A percentile compares a stretch with the other conserved stretches of the same genome.
phyloP scores from a whole-genome alignment of 2,113 vertebrate genomes.

The Glaucomys volans region DNA sequence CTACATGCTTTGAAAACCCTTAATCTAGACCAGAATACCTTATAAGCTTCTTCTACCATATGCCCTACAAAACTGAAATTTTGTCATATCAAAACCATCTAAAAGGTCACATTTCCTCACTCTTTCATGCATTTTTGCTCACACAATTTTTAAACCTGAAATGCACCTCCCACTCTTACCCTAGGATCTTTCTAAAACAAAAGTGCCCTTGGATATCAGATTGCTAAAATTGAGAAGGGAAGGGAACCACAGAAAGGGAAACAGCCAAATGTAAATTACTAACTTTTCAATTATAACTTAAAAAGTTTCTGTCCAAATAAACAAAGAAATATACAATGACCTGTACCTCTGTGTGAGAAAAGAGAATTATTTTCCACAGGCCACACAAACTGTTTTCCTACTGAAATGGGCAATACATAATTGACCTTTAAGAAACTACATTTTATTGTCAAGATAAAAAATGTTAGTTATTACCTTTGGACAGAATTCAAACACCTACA shows the following conservation, averaged over 20 bases:
- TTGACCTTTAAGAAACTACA: conserved; percentile 40
- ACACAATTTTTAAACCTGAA: not conserved
- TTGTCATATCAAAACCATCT: not conserved
- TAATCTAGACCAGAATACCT: not conserved
- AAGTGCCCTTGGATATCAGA: not conserved
- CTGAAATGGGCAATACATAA: not conserved
- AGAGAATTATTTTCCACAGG: not conserved
- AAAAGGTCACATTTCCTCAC: conserved; percentile 32
- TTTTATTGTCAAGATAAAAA: conserved; percentile 46
- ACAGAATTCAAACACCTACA: conserved; percentile 22
- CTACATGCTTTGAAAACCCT: not conserved
- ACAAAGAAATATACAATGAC: conserved; percentile 30
- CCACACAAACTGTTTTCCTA: not conserved
- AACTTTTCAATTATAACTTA: not conserved
- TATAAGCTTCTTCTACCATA: not conserved
- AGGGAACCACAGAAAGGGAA: not conserved
- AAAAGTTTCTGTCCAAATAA: not conserved
- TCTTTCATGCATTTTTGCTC: not conserved
- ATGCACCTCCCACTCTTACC: not conserved
- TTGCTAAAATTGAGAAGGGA: conserved; percentile 7
- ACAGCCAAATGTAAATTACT: conserved; percentile 4
- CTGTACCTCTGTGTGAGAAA: not conserved
- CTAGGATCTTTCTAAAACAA: not conserved
- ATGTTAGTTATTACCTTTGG: not conserved
- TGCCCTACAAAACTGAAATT: not conserved